A percentile compares a stretch with the other conserved stretches of the same genome.
phyloP scores from a whole-genome alignment of 35 echinoderm and acorn worm species.

The Antedon bifida region DNA sequence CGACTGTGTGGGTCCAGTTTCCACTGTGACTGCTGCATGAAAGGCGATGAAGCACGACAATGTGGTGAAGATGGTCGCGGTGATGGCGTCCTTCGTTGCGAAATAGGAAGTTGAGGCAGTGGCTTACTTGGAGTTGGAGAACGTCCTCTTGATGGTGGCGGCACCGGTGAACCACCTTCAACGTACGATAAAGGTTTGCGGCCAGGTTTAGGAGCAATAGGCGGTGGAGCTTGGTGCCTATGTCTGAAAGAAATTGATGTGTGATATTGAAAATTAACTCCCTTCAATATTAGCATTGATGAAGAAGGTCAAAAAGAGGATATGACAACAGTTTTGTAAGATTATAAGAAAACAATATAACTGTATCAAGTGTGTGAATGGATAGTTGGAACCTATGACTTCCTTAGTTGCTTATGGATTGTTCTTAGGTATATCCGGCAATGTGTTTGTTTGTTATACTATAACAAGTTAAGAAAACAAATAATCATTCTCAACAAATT shows the following conservation, averaged over 20 bases:
- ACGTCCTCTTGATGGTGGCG: not conserved
- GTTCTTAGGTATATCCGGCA: too few species aligned
- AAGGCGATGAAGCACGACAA: not conserved
- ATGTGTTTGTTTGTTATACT: too few species aligned
- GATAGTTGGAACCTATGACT: too few species aligned
- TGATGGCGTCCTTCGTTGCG: not conserved
- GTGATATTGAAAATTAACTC: too few species aligned
- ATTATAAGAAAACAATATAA: too few species aligned
- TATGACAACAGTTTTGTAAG: too few species aligned
- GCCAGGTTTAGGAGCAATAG: not conserved
- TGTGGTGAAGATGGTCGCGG: not conserved
- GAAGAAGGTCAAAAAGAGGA: too few species aligned
- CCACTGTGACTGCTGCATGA: not conserved
- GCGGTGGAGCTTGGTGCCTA: not conserved
- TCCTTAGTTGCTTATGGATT: too few species aligned
- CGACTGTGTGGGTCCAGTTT: not conserved
- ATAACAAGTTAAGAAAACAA: too few species aligned
- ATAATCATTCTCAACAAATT: too few species aligned
- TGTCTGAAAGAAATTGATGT: not conserved
- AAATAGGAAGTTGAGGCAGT: not conserved
- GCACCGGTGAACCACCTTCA: not conserved
- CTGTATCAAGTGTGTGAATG: too few species aligned
- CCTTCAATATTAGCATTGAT: too few species aligned
- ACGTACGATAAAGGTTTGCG: not conserved
- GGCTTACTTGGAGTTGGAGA: not conserved